Conservation (phyloP, 2,888 invertebrate species). For the Drosophila tanythrix region DNA sequence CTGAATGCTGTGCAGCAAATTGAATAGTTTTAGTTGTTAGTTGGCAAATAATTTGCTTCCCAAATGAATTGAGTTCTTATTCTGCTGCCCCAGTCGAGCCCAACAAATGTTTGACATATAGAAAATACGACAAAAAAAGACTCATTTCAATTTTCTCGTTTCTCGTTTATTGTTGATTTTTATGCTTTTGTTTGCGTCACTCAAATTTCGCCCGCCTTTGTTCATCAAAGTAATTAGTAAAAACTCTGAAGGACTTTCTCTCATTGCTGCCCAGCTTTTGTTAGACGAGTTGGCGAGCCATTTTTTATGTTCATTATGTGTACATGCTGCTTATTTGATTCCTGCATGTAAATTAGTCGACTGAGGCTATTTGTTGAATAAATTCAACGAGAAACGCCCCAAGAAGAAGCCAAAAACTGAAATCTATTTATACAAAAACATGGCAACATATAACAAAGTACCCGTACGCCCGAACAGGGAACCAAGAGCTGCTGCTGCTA, state of each 20-base stretch:
- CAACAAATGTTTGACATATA: slow-evolving; percentile 6
- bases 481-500: slow-evolving; percentile 52
- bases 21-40: slow-evolving; percentile 73
- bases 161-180: slow-evolving; percentile 54
- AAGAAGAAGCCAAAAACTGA: slow-evolving; percentile 52
- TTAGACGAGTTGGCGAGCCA: slow-evolving; percentile 22
- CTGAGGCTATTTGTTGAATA: slow-evolving; percentile 70
- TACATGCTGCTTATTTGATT: slow-evolving; percentile 75
- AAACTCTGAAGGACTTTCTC: slow-evolving; percentile 67
- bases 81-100: slow-evolving; percentile 15
- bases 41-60: slow-evolving; percentile 64
- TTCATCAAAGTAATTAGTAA: slow-evolving; percentile 80
- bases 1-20: slow-evolving; percentile 60
- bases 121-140: slow-evolving; percentile 8
- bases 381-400: slow-evolving; percentile 49
- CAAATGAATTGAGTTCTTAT: slow-evolving; percentile 24
- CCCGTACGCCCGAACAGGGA: slow-evolving; percentile 29
- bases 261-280: slow-evolving; percentile 45
- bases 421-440: slow-evolving; percentile 67
- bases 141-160: slow-evolving; percentile 68
- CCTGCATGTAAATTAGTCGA: slow-evolving; percentile 76
- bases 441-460: slow-evolving; percentile 38
- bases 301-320: slow-evolving; percentile 61
- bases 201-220: slow-evolving; percentile 70
- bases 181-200: slow-evolving; percentile 71